Conservation (phyloP, 2,797 vertebrate species). For the Pangasius macronema region DNA sequence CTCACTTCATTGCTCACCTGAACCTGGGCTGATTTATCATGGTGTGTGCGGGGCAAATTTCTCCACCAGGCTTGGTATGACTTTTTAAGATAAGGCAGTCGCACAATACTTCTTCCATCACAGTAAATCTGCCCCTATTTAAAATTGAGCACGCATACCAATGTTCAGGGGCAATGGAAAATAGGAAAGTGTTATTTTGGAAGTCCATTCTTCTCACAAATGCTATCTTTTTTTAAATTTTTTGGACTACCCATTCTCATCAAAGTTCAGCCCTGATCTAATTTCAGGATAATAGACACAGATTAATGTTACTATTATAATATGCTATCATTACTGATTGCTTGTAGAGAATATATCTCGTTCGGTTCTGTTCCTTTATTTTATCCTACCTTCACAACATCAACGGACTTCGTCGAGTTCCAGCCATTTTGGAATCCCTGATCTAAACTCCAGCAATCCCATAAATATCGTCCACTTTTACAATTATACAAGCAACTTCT, state of each 20-base stretch:
- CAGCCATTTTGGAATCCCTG: not conserved
- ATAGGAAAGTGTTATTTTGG: conserved; percentile 11
- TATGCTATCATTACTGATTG: not conserved
- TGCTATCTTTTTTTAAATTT: not conserved
- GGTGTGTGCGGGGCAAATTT: conserved; percentile 19
- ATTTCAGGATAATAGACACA: not conserved
- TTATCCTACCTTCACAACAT: too few relatives aligned
- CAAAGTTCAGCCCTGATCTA: not conserved
- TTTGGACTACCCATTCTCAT: not conserved
- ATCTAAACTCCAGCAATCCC: not conserved
- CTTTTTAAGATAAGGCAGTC: conserved; percentile 34
- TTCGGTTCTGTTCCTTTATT: too few relatives aligned
- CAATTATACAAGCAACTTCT: not conserved
- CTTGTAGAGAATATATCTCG: too few relatives aligned
- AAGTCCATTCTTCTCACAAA: not conserved
- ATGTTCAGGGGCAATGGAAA: conserved; percentile 29
- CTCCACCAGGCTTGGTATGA: not conserved
- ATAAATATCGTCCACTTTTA: not conserved
- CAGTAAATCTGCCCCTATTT: conserved; percentile 35
- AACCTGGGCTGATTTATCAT: conserved; percentile 35
- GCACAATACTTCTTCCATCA: not conserved
- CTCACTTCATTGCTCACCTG: conserved; percentile 13
- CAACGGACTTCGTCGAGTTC: too few relatives aligned
- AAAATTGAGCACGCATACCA: conserved; percentile 28
- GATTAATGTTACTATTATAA: not conserved